Evolutionary conservation across 2,113 vertebrate genomes (phyloP), one percentile per base, ranked within the genome.

Genomic region (Okapia johnstoni): DNA sequence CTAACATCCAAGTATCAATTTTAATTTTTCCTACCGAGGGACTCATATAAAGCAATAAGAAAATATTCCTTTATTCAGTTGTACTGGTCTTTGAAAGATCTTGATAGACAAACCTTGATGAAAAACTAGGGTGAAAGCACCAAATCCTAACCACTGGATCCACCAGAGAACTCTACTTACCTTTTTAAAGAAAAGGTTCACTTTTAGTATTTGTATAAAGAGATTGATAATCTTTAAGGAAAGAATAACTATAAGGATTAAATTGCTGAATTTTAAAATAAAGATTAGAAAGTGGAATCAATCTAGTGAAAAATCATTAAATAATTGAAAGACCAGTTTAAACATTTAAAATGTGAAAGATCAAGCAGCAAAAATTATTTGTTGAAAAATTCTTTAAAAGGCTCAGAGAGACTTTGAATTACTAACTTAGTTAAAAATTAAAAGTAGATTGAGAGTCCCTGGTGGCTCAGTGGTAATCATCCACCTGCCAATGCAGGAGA

Each of bases 21-120:
- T 81, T 57, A 61, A 81, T 61, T 90, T 85, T 97, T 97, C 97
- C 96, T 97, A 97, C 93, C 94, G 98, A 97, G 96, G 85, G 85
- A 97, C 91, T 98, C 95, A 92, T 48, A 77, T 79, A 97, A 98
- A 97, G 96, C 46, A 94, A 57, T 66, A 30, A 57, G 58, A 84
- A 97, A 97, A 60, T 57, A 87, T 14, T 96, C 63, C 17, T 80
- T 55, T 46, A 46, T 30, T 97, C 10, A 84, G 5, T 54, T 81
- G 28, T 81, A 46, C 6, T 92, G 10, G 26, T 70, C 26, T 70
- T 14, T 94, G 30, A 89, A 95, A 84, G 36, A 12, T 46, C 17
- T 81, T 91, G 21, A 63, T 76, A 61, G 40, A 96, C n/a, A 97
- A 92, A 25, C 58, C 88, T 93, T 83, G 13, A 54, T 40, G 66